Percentiles rank a stretch among this genome's conserved stretches.
Conservation (phyloP, 2,888 invertebrate genomes). For the Volucella bombylans region DNA sequence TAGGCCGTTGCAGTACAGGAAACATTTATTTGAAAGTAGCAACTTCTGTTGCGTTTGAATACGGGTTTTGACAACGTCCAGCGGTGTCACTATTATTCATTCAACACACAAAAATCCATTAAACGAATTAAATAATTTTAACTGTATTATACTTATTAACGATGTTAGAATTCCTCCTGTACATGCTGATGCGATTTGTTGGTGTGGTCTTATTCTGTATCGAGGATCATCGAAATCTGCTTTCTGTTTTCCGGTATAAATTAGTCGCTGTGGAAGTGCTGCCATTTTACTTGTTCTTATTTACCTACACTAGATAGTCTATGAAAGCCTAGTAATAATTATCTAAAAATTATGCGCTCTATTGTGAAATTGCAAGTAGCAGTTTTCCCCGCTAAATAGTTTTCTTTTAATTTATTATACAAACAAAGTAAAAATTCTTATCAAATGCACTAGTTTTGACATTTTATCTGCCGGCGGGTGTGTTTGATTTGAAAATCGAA, state of each 20-base stretch:
- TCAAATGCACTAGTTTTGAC: constrained; percentile 6
- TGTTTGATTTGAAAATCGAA: constrained; percentile 18
- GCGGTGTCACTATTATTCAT: constrained; percentile 91
- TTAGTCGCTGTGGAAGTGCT: constrained; percentile 1
- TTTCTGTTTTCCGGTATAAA: constrained; percentile 9
- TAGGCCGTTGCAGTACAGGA: constrained; percentile 97
- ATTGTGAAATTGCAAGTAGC: constrained; percentile 41
- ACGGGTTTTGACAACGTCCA: constrained; percentile 99
- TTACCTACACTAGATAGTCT: not conserved
- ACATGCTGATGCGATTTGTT: constrained; percentile 82
- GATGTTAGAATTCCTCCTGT: constrained; percentile 95
- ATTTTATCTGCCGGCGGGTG: not conserved
- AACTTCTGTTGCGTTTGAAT: constrained; percentile 96
- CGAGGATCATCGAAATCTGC: constrained; percentile 86
- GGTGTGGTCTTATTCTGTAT: constrained; percentile 85
- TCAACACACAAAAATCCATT: not conserved
- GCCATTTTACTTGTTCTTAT: constrained; percentile 11
- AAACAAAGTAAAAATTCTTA: constrained; percentile 31
- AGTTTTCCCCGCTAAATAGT: not conserved
- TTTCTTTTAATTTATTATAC: constrained; percentile 11
- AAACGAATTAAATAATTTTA: no score
- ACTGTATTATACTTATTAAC: constrained; percentile 87
- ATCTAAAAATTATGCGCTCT: not conserved
- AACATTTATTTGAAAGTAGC: constrained; percentile 92
- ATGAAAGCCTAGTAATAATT: not conserved